A percentile compares a stretch with the other conserved stretches of the same genome.
Evolutionary conservation across 2,113 vertebrate species (phyloP).

Genomic region (Petroica traversi): DNA sequence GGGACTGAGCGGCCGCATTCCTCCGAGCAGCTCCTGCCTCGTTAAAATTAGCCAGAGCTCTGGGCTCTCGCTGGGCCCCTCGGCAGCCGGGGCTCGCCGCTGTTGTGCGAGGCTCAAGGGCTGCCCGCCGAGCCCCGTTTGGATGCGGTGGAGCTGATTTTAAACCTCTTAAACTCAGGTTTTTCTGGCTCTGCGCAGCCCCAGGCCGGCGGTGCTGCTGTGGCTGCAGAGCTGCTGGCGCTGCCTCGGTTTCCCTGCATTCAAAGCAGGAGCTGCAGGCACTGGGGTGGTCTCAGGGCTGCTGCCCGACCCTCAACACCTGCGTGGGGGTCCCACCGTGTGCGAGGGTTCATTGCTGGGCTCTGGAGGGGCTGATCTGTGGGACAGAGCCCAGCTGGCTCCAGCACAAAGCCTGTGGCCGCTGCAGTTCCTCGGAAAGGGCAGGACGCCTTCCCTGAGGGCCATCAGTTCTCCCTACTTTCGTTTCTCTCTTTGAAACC

Average conservation of each 20-base stretch:
- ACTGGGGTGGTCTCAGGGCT: rapidly evolving
- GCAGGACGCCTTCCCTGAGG: neutral
- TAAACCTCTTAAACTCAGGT: neutral
- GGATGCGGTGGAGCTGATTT: neutral
- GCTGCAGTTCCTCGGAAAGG: rapidly evolving
- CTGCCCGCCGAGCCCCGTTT: rapidly evolving
- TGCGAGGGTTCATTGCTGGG: neutral
- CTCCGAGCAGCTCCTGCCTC: neutral
- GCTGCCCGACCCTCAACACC: neutral
- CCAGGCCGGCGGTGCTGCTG: neutral
- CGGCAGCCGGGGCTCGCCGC: neutral
- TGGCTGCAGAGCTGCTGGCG: neutral
- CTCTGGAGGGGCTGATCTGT: neutral
- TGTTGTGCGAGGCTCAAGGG: neutral
- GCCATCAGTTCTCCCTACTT: neutral
- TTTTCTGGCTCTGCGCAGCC: neutral
- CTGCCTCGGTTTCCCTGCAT: neutral
- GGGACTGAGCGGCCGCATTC: slow-evolving; percentile 8
- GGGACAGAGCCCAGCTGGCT: neutral
- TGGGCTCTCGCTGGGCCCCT: neutral
- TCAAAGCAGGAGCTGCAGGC: neutral
- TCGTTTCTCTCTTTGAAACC: neutral
- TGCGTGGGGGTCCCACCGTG: rapidly evolving
- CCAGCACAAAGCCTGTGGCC: neutral
- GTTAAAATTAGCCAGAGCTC: slow-evolving; percentile 4